Evolutionary conservation across 1,140 invertebrate species (phyloP), one percentile per base, ranked within the genome.

Genomic region (Lysiphlebus fabarum): DNA sequence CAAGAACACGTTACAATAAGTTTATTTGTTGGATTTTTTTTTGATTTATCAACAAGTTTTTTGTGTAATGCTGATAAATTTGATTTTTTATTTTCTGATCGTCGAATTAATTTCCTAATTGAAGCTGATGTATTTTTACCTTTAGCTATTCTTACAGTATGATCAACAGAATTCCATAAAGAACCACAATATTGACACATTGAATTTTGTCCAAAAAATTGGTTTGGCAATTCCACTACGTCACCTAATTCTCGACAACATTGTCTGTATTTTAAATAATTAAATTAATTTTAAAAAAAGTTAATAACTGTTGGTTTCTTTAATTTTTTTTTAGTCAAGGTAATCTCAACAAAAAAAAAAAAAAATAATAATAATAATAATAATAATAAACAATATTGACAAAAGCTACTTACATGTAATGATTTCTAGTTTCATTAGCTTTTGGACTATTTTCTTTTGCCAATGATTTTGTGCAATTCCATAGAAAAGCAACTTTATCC

Each of bases 151-250:
- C 70, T 67, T 45, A 69, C 60, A 51, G 58, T 68, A 55, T 64
- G 49, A 61, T 70, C 59, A 34, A 63, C 56, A 17, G 67, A 66
- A 8, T 34, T 64, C 75, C 74, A 79, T 36, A 76, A 59, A 26
- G 67, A 62, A 47, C 74, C 74, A 53, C 77, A 79, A 61, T 73
- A 56, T n/a, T 58, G 59, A 59, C 77, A 79, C 68, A 78, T 73
- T 5, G 58, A 56, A 11, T 63, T 65, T 1, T 64, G 54, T 2
- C 69, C 69, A 67, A 77, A 78, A 59, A 62, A 58, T 60, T 69
- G 51, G 38, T 72, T 63, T n/a, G 73, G 66, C 47, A 73, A 49
- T 40, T 67, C 61, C 4, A 67, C 11, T 5, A 36, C 26, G 10
- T 61, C 36, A 11, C 45, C 26, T 1, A 67, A 33, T 40, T 53